Base-by-base conservation (phyloP, 2,797 vertebrate species). In the Prunella strophiata region DNA sequence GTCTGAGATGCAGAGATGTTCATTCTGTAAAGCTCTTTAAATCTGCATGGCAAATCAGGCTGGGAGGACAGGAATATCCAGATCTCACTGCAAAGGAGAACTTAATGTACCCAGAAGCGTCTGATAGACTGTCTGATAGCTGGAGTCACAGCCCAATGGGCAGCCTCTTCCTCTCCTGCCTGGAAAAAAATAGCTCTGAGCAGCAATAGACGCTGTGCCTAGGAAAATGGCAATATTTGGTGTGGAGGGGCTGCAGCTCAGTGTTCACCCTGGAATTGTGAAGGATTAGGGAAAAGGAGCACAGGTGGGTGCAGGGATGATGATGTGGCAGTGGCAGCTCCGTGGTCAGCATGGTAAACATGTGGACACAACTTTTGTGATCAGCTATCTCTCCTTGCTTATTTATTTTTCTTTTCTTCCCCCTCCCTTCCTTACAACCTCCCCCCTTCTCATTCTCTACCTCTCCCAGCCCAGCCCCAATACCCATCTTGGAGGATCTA, bases 401-500 rank as follows among this genome's bases (percentile, higher is more conserved):
- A 61, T 85, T 63, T 88, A 29, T 89, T 95, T 93, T 63, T 2
- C 51, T 65, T 29, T 65, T 18, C 45, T 66, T 32, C 36, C 36
- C 77, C 78, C 52, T 29, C 65, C 80, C 52, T 7, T 9, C 73
- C 52, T 78, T 36, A 48, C 59, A 78, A 32, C 18, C 26, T 47
- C 11, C 40, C 66, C 51, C 34, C 27, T 66, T 34, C 47, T 32
- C 95, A 84, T 81, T 52, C 78, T 61, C 68, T 23, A 29, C 79
- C 87, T 91, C 80, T 85, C 70, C 70, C 85, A 92, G 27, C 81
- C 93, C 80, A 85, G 73, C 71, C 89, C 43, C 23, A 42, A 52
- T 71, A 95, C 94, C 95, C 96, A 94, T 97, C 95, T 89, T 25
- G 90, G 79, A 91, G 25, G 73, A 98, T 98, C 98, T 98, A 98